Evolutionary conservation across 2,888 invertebrate species (phyloP), one percentile per base, ranked within the genome.

Genomic region (Agrypnus murinus): DNA sequence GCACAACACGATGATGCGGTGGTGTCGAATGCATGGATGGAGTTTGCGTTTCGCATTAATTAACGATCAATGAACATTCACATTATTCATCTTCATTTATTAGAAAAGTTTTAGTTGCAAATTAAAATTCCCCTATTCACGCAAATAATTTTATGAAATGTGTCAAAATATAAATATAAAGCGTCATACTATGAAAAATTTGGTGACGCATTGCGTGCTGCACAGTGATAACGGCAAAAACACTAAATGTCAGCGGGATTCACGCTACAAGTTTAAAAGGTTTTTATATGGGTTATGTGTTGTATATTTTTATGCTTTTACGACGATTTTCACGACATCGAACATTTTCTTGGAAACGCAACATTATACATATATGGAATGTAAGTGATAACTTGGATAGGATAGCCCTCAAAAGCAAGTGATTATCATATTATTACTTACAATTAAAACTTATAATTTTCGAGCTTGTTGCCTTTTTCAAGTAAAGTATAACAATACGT

Each of bases 231-330:
- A 58, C 63, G 57, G 40, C 57, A 63, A 68, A 64, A 69, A 69
- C 63, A 64, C 50, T 69, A 58, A 69, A 69, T 34, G 63, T 57
- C 69, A 68, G 55, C 36, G 64, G 40, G 69, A 69, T 69, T 69
- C 69, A 64, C 69, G 64, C 69, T 40, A 59, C 50, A 58, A 64
- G 64, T 50, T 69, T 64, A 58, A 69, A 69, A 64, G 63, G 32
- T 59, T 69, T 25, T 69, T 69, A 50, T 58, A n/a, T n/a, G n/a
- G n/a, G 57, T 57, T n/a, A 48, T 58, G 55, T 64, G 55, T 34
- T 31, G 36, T 36, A 55, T 17, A 55, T 55, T 55, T 55, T 55
- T 36, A 36, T 2, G n/a, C 17, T 48, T 48, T 12, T 32, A 12
- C 14, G 55, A 55, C 25, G 5, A 36, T 12, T 38, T 55, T 55